Evolutionary conservation across 2,113 vertebrate species (phyloP).

Genomic region (Delphinus delphis): DNA sequence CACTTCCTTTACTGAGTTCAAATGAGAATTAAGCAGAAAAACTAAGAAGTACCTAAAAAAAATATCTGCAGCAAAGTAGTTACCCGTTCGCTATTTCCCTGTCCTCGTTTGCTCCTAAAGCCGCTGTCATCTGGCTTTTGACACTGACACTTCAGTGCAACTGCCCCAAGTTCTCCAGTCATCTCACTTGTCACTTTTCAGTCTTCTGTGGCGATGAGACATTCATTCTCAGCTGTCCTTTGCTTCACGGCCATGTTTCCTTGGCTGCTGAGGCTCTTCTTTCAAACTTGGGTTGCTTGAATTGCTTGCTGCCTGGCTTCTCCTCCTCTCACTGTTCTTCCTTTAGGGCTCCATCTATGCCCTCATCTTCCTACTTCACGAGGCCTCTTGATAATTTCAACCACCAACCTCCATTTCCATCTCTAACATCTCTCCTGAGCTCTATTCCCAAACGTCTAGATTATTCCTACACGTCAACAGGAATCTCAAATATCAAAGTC

Average conservation of each 20-base stretch:
- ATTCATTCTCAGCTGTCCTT: not conserved
- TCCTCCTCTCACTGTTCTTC: not conserved
- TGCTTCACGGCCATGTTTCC: not conserved
- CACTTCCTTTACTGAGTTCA: not conserved
- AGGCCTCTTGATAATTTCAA: not conserved
- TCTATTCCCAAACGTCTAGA: not conserved
- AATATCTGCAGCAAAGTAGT: not conserved
- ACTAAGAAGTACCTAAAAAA: not conserved
- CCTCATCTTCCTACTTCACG: not conserved
- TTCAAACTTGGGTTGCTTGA: not conserved
- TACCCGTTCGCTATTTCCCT: not conserved
- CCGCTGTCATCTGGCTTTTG: constrained; percentile 13
- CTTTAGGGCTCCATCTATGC: not conserved
- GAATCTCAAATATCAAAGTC: not conserved
- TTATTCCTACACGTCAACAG: not conserved
- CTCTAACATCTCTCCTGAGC: not conserved
- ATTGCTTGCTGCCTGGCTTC: not conserved
- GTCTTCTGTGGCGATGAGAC: not conserved
- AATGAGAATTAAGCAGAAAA: constrained; percentile 3
- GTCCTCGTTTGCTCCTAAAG: not conserved
- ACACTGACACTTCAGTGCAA: not conserved
- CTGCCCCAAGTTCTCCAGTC: not conserved
- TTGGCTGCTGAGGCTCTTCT: not conserved
- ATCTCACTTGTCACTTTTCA: not conserved
- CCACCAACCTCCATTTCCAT: not conserved